A percentile compares a stretch with the other conserved stretches of the same genome.
phyloP scores from a whole-genome alignment of 1,140 invertebrate genomes.

The Drosophila serrata region DNA sequence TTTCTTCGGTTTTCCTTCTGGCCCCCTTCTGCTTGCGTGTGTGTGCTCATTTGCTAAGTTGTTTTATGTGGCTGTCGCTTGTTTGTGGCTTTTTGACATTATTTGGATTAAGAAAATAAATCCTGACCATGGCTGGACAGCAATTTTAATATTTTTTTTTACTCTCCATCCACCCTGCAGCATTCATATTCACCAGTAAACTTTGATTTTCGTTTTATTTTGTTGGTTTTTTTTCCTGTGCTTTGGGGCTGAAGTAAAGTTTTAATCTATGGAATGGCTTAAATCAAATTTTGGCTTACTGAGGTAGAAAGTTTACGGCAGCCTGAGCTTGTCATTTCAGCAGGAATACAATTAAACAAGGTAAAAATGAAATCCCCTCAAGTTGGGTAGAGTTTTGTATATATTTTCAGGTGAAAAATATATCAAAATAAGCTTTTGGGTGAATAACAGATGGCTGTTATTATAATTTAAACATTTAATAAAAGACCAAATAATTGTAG shows the following conservation, averaged over 20 bases:
- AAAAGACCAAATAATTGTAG: too few relatives aligned
- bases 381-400: background rate
- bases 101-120: constrained; percentile 82
- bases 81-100: constrained; percentile 83
- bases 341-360: constrained; percentile 5
- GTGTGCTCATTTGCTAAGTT: constrained; percentile 77
- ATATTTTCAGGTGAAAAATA: background rate
- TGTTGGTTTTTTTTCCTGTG: background rate
- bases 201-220: constrained; percentile 37
- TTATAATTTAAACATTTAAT: background rate
- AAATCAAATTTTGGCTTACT: constrained; percentile 30
- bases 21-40: constrained; percentile 18
- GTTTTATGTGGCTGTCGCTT: constrained; percentile 81
- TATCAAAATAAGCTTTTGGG: background rate
- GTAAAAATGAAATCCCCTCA: background rate
- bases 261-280: constrained; percentile 45
- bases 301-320: constrained; percentile 14
- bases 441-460: background rate
- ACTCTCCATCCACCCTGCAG: constrained; percentile 2
- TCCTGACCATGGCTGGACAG: constrained; percentile 59
- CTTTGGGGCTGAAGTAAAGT: constrained; percentile 11
- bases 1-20: constrained; percentile 63
- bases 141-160: constrained; percentile 72
- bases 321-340: constrained; percentile 31
- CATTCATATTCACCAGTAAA: constrained; percentile 1